A percentile compares a stretch with the other conserved stretches of the same genome.
These are phyloP conservation scores for Cryptosula pallasiana DNA, from an alignment of 2,888 invertebrate species.

Conservation along the genomic window DNA sequence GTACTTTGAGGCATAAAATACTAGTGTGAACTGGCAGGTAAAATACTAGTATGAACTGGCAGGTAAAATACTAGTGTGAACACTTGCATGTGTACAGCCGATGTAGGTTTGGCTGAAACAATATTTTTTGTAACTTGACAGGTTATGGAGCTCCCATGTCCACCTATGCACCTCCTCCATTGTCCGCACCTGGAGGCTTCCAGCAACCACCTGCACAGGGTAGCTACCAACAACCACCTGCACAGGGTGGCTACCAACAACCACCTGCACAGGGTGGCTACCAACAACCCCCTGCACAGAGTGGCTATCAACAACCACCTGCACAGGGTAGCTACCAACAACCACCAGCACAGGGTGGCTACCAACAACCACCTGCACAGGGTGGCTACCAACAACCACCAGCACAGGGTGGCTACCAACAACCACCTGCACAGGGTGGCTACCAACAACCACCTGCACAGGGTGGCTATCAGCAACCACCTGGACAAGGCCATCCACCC, in stretches of 20 bases:
- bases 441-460: neutral
- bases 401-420: neutral
- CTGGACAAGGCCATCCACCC: neutral
- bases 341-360: constrained; percentile 15
- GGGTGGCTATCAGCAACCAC: constrained; percentile 6
- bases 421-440: constrained; percentile 2
- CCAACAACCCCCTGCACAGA: neutral
- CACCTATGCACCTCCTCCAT: no score
- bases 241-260: neutral
- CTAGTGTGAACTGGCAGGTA: no score
- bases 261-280: neutral
- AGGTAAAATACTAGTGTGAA: no score
- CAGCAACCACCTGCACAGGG: no score
- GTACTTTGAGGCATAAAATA: no score
- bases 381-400: constrained; percentile 19
- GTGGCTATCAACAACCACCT: neutral
- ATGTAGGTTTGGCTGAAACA: no score
- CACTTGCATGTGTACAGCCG: no score
- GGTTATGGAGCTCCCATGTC: no score
- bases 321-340: constrained; percentile 7
- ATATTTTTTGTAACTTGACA: no score
- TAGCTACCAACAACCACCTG: neutral
- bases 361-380: constrained; percentile 10
- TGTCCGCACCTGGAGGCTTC: no score
- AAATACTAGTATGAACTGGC: no score